Evolutionary conservation across 2,797 vertebrate genomes (phyloP), one percentile per base, ranked within the genome.

Genomic region (Muraenolepis orangiensis): DNA sequence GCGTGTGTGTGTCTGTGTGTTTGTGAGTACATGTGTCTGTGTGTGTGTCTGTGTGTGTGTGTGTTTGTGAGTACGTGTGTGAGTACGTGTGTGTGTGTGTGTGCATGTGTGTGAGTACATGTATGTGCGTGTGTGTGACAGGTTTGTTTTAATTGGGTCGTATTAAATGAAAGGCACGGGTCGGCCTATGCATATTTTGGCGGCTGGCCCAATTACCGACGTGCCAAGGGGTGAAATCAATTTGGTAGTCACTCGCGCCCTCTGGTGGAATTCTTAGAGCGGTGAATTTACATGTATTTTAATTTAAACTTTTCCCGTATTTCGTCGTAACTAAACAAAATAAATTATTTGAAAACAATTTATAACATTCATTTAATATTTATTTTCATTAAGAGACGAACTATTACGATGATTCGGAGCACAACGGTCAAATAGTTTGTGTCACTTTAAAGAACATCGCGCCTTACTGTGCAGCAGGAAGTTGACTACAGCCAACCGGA

Each of bases 401-500:
- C 18, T 51, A 16, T 20, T 18, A 42, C 13, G 40, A 42, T 18
- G 40, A 42, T 13, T 16, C 16, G 2, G 3, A 42, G 14, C 13
- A 42, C 13, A 42, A 42, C 40, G 40, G 14, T 42, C 2, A 42
- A 42, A 40, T 10, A 40, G 46, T 51, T 16, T 51, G 77, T 83
- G 80, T 72, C 72, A 12, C 83, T 90, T 91, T 91, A 91, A 90
- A 28, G 30, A 7, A 5, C 42, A 3, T 42, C 18, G 77, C 1
- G 72, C 81, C 30, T 46, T 85, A 89, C 91, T 87, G 16, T 20
- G 46, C 89, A 84, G 82, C 89, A 89, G 91, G 92, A 92, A 91
- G 89, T 87, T 73, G 81, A 78, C 73, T 6, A 3, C 28, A 0
- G 84, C 76, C 68, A 77, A 88, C 90, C 72, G 87, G 85, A 89